Percentiles rank a stretch among this genome's conserved stretches.
Conservation (phyloP, 1,140 invertebrate species). For the Drosophila leontia region DNA sequence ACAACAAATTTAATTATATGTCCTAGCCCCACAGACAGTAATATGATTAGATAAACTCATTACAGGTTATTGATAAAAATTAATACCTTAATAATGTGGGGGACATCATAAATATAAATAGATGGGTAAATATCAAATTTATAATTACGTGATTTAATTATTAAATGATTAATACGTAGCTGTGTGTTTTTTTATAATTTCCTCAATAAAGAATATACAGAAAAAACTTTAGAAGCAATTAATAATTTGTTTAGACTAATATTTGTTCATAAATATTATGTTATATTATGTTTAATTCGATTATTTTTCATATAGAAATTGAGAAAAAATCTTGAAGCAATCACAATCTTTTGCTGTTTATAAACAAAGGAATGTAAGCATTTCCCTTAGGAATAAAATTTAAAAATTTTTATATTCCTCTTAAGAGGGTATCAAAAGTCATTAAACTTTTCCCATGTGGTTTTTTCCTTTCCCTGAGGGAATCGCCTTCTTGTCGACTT, state of each 20-base stretch:
- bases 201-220: too few species aligned
- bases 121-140: not conserved
- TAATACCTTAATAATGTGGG: not conserved
- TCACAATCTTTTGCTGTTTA: not conserved
- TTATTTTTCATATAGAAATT: not conserved
- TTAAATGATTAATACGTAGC: not conserved
- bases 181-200: not conserved
- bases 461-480: conserved; percentile 21
- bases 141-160: not conserved
- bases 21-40: not conserved
- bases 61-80: conserved; percentile 16
- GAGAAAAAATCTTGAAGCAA: too few species aligned
- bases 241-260: too few species aligned
- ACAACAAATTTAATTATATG: conserved; percentile 13
- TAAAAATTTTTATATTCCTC: not conserved
- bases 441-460: conserved; percentile 20
- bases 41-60: conserved; percentile 26
- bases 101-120: conserved; percentile 9
- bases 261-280: too few species aligned
- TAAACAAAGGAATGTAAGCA: too few species aligned
- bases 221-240: too few species aligned
- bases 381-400: not conserved
- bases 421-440: conserved; percentile 25
- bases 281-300: not conserved
- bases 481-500: conserved; percentile 17